Evolutionary conservation across 2,113 vertebrate genomes (phyloP), one percentile per base, ranked within the genome.

Genomic region (Gallinago media): DNA sequence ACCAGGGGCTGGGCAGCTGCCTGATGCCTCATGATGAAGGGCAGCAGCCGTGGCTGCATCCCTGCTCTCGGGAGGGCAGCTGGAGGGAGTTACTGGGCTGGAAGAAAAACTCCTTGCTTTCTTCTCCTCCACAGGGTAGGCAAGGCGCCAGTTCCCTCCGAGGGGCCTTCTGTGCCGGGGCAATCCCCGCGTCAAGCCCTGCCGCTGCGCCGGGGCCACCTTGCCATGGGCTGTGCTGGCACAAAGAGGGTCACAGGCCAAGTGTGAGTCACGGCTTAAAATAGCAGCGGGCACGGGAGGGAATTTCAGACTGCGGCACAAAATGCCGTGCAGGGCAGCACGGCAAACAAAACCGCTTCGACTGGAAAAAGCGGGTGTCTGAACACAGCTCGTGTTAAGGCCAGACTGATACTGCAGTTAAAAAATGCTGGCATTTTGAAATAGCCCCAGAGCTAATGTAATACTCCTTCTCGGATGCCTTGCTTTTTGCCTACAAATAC

Each of bases 191-290:
- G 4, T 1, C 61, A 54, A 12, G 79, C 63, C 6, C 42, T 2
- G 54, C 86, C 54, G 52, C 89, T 78, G 46, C 0, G 25, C 65
- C 2, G 8, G 38, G 70, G 44, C 44, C 15, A 9, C 17, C 52
- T 79, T 46, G 7, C 79, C 50, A 8, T 23, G 8, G 4, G 59
- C 83, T 47, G 21, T 6, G 68, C 52, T 6, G 14, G 82, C 92
- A 88, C 79, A 78, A 50, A 87, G 73, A 49, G 61, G 93, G 91
- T 89, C 93, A 89, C 65, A 47, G 93, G 89, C 76, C 91, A 72
- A 78, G 80, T 1, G 25, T 85, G 94, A 96, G 65, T 94, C 95
- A 96, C 0, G 2, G 44, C 93, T 91, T 63, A 87, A 91, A 96
- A 96, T 89, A 97, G 96, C 93, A 89, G 76, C 4, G 3, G 86